Conservation (phyloP, 2,113 vertebrate species). For the Protomyctophum bolini region DNA sequence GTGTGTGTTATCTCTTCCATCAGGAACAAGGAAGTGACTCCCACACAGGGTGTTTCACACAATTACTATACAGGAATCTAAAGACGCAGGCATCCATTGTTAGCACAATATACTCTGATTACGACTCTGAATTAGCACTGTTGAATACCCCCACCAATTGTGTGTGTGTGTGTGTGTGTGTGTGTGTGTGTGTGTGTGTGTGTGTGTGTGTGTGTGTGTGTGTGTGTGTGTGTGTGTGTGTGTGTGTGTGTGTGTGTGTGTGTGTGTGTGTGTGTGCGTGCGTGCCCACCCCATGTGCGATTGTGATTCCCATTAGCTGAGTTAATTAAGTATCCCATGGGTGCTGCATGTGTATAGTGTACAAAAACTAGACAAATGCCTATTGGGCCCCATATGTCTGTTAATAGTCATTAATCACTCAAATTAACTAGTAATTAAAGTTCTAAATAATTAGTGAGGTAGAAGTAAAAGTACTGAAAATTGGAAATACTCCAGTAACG, state of each 20-base stretch:
- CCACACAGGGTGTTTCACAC: conserved; percentile 36
- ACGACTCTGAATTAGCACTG: conserved; percentile 13
- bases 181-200: conserved; percentile 37
- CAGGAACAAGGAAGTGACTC: conserved; percentile 66
- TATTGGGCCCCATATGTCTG: no score
- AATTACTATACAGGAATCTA: conserved; percentile 59
- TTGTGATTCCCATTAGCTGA: no score
- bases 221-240: conserved; percentile 30
- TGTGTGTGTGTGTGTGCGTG: conserved; percentile 31
- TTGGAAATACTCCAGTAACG: no score
- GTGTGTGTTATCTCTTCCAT: conserved; percentile 59
- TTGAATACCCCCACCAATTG: conserved; percentile 25
- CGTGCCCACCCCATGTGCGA: conserved; percentile 1
- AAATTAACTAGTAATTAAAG: no score
- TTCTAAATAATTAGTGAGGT: no score
- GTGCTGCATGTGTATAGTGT: no score
- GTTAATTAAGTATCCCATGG: no score
- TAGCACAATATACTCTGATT: not conserved
- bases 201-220: conserved; percentile 27
- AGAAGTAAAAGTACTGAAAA: no score
- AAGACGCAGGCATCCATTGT: conserved; percentile 9
- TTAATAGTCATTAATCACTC: no score
- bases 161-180: conserved; percentile 36
- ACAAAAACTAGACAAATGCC: no score
- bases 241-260: conserved; percentile 8